phyloP scores from a whole-genome alignment of 2,888 invertebrate species.

The Sericinus montela region DNA sequence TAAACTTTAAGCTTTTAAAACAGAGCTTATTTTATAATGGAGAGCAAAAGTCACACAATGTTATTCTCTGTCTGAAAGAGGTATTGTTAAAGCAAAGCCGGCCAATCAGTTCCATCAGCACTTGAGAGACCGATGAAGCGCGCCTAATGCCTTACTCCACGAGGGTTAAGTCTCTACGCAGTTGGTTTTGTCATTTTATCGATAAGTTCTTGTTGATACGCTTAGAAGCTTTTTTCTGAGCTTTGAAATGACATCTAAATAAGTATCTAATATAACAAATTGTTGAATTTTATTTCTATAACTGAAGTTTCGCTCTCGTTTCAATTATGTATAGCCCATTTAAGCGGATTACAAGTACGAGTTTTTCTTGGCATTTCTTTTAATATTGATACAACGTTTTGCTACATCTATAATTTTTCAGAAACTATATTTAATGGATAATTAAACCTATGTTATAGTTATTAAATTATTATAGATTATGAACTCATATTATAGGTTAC shows the following conservation, averaged over 20 bases:
- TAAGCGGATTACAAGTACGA: too few relatives aligned
- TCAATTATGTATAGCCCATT: background rate
- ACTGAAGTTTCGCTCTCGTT: background rate
- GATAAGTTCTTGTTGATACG: conserved; percentile 41
- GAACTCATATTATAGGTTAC: too few relatives aligned
- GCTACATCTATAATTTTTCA: too few relatives aligned
- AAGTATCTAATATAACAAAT: conserved; percentile 17
- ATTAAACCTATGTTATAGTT: too few relatives aligned
- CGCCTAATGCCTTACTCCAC: conserved; percentile 55
- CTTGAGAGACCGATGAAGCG: conserved; percentile 74
- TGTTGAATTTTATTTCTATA: background rate
- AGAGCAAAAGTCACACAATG: conserved; percentile 25
- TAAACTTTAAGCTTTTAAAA: conserved; percentile 12
- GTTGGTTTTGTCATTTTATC: conserved; percentile 70
- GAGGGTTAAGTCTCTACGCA: conserved; percentile 68
- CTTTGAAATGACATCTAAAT: conserved; percentile 20
- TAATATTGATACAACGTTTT: too few relatives aligned
- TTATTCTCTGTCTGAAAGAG: conserved; percentile 31
- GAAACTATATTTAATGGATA: too few relatives aligned
- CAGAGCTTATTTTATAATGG: conserved; percentile 19
- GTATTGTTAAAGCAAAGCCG: conserved; percentile 65
- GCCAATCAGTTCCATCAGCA: conserved; percentile 75
- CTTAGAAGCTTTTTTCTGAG: conserved; percentile 30
- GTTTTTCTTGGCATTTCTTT: too few relatives aligned
- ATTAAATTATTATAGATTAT: too few relatives aligned